Evolutionary conservation across 2,888 invertebrate genomes (phyloP), one percentile per base, ranked within the genome.

Genomic region (Oeneis ivallda): DNA sequence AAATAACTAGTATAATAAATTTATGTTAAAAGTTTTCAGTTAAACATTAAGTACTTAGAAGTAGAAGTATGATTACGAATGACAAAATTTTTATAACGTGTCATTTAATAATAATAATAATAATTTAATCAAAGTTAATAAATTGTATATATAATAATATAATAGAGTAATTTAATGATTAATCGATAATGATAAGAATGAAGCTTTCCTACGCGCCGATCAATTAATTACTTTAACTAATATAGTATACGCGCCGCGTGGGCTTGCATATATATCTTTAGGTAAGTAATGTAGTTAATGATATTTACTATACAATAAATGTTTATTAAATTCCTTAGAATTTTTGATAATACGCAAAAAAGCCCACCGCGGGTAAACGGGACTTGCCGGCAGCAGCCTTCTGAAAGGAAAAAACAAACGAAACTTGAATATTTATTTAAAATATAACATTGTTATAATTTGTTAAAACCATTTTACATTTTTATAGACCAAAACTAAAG

Each of bases 141-240:
- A 92, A 92, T 89, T 92, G 92, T 92, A 92, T 89, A 83, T 89
- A 90, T 92, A 92, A 92, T 92, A 90, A 92, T 92, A 92, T 90
- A 91, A 92, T 92, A 92, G 92, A 92, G 85, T 92, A 92, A 89
- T 92, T 91, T 89, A 92, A 92, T 91, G 90, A 92, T 92, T 92
- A 92, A 90, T 90, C 86, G 82, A 87, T 92, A 92, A 92, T 92
- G 89, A 92, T 92, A 92, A 91, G 87, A 90, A 92, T 92, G 92
- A 93, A 93, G 92, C 92, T 88, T 92, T 87, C 85, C 92, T 92
- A 92, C 92, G 89, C 87, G 91, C 87, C 92, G 92, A 88, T 92
- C 93, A 92, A 90, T 92, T 89, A 93, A 93, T 93, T 93, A 93
- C 91, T 92, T 93, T 93, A 93, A 93, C 93, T 93, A 93, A 93